A percentile compares a stretch with the other conserved stretches of the same genome.
These are phyloP conservation scores for Lepisosteus osseus DNA, from an alignment of 2,113 vertebrate species.

Conservation along the genomic window DNA sequence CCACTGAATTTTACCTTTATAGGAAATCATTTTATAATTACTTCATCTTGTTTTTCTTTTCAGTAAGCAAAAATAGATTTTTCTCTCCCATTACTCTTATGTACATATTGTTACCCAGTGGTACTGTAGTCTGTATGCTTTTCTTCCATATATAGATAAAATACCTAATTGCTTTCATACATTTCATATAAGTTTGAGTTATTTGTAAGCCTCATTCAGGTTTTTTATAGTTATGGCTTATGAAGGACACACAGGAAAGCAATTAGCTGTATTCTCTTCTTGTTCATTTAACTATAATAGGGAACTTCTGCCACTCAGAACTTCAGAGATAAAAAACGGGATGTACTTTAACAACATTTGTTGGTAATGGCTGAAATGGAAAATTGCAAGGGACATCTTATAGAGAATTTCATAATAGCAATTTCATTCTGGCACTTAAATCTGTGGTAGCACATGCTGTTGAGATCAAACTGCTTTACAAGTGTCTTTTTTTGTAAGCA, in stretches of 20 bases:
- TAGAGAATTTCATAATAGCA: constrained; percentile 39
- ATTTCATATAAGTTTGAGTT: constrained; percentile 17
- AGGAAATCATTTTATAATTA: no score
- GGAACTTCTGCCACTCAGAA: constrained; percentile 24
- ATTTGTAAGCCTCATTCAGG: constrained; percentile 27
- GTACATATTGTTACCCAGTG: no score
- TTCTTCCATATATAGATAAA: no score
- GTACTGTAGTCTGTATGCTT: no score
- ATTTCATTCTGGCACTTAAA: constrained; percentile 46
- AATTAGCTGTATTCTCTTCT: constrained; percentile 48
- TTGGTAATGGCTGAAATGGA: constrained; percentile 32
- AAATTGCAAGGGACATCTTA: constrained; percentile 43
- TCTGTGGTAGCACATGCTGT: constrained; percentile 42
- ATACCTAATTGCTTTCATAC: no score
- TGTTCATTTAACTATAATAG: constrained; percentile 35
- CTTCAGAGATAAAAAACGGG: constrained; percentile 11
- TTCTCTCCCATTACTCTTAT: no score
- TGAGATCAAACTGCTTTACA: constrained; percentile 44
- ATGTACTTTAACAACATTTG: constrained; percentile 34
- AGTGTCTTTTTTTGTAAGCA: constrained; percentile 21
- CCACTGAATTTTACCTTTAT: no score
- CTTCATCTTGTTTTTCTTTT: no score
- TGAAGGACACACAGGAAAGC: constrained; percentile 51
- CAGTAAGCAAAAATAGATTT: no score
- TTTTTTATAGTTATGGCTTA: constrained; percentile 39